phyloP scores from a whole-genome alignment of 53 echinoderm and acorn worm genomes.

The Holothuria scabra region DNA sequence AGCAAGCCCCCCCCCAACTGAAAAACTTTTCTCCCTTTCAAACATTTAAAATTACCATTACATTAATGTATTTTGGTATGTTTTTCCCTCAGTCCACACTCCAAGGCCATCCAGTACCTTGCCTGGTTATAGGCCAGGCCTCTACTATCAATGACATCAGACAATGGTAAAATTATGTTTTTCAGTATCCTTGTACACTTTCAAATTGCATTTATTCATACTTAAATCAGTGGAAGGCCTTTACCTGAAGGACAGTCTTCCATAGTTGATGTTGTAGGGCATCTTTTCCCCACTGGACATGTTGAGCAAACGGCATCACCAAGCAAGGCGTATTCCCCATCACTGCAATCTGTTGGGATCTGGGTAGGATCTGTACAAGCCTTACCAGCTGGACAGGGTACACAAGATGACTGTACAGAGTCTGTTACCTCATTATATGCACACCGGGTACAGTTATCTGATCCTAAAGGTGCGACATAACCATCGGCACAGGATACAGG shows the following conservation, averaged over 20 bases:
- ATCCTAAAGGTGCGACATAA: constrained; percentile 75
- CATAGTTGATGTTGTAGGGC: constrained; percentile 69
- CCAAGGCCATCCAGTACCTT: too few relatives aligned
- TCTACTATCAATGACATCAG: too few relatives aligned
- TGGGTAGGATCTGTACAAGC: constrained; percentile 79
- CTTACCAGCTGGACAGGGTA: constrained; percentile 87
- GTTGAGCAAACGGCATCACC: constrained; percentile 76
- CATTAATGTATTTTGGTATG: too few relatives aligned
- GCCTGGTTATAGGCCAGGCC: too few relatives aligned
- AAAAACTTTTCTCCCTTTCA: too few relatives aligned
- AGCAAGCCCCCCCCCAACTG: not conserved
- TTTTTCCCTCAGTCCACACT: too few relatives aligned
- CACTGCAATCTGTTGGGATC: constrained; percentile 74
- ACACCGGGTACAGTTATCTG: constrained; percentile 92
- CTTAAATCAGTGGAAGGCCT: too few relatives aligned
- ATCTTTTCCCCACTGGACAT: constrained; percentile 81
- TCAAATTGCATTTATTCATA: too few relatives aligned
- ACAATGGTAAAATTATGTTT: too few relatives aligned
- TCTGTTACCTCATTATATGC: constrained; percentile 80
- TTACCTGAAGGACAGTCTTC: constrained; percentile 84
- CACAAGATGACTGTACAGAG: constrained; percentile 70
- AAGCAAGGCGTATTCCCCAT: constrained; percentile 79
- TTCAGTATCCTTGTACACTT: too few relatives aligned
- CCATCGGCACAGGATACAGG: constrained; percentile 75
- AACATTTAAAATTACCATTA: not conserved